These are phyloP conservation scores for Nannoperca obscura DNA, from an alignment of 2,797 vertebrate species.

Conservation along the genomic window DNA sequence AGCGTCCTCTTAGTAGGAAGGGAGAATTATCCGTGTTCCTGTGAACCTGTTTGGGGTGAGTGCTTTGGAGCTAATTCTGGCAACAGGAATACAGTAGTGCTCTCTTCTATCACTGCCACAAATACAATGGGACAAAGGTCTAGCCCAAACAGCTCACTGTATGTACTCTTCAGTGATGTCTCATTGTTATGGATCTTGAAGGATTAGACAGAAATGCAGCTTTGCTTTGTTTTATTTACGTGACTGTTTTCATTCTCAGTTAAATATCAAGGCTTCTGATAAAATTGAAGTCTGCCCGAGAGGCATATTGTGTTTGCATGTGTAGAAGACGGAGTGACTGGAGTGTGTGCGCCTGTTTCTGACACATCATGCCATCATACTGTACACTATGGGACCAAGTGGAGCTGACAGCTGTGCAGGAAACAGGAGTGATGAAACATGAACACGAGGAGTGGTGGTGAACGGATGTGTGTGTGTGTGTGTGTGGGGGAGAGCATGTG, in stretches of 20 bases:
- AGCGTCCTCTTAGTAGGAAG: background rate
- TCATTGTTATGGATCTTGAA: background rate
- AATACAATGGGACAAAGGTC: constrained; percentile 10
- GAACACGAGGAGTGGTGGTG: constrained; percentile 40
- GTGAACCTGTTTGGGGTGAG: constrained; percentile 20
- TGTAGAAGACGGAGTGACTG: constrained; percentile 9
- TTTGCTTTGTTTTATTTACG: background rate
- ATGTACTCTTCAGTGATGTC: background rate
- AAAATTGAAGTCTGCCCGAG: background rate
- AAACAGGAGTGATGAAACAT: constrained; percentile 66
- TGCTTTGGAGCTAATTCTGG: constrained; percentile 11
- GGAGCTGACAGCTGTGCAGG: constrained; percentile 72
- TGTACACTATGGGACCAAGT: constrained; percentile 40
- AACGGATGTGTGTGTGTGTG: constrained; percentile 33
- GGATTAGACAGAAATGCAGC: background rate
- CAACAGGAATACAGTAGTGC: constrained; percentile 13
- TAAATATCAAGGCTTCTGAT: background rate
- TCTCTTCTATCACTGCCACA: constrained; percentile 16
- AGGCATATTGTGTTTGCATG: background rate
- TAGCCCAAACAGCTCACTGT: background rate
- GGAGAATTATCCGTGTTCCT: constrained; percentile 4
- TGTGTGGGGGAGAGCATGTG: constrained; percentile 28
- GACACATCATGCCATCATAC: constrained; percentile 43
- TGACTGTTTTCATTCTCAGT: background rate
- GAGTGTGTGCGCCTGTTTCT: constrained; percentile 32